phyloP scores from a whole-genome alignment of 2,888 invertebrate genomes.

The Ectropis crepuscularia region DNA sequence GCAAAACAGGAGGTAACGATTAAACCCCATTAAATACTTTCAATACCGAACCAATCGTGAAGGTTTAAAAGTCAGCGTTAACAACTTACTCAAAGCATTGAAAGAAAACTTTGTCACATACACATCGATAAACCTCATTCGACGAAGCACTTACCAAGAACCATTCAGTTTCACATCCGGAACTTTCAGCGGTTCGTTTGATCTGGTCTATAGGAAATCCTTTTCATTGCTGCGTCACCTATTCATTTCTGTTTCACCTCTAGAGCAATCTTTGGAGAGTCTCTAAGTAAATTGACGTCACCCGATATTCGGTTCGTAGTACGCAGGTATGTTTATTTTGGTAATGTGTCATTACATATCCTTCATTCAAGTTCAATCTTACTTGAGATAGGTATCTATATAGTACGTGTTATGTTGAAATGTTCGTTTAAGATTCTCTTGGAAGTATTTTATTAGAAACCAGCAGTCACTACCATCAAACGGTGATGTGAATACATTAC shows the following conservation, averaged over 20 bases:
- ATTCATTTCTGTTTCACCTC: slow-evolving; percentile 22
- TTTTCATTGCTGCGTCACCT: slow-evolving; percentile 17
- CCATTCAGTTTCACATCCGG: slow-evolving; percentile 11
- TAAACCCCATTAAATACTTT: neutral
- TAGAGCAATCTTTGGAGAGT: slow-evolving; percentile 22
- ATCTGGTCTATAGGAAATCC: slow-evolving; percentile 23
- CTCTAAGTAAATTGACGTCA: slow-evolving; percentile 24
- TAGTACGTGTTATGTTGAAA: too few relatives aligned
- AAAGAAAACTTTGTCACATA: neutral
- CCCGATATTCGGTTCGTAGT: neutral
- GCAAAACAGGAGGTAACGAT: too few relatives aligned
- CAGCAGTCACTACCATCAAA: too few relatives aligned
- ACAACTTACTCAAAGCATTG: neutral
- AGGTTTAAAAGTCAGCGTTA: neutral
- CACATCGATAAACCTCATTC: neutral
- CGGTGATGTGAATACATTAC: too few relatives aligned
- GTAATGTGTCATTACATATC: neutral
- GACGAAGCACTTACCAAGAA: slow-evolving; percentile 12
- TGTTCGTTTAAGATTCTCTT: too few relatives aligned
- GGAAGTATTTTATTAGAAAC: too few relatives aligned
- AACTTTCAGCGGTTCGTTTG: slow-evolving; percentile 20
- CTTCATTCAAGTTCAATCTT: neutral
- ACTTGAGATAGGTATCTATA: too few relatives aligned
- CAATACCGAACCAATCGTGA: neutral
- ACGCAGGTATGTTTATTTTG: neutral